phyloP scores from a whole-genome alignment of 2,888 invertebrate species.

The Mythimna loreyi region DNA sequence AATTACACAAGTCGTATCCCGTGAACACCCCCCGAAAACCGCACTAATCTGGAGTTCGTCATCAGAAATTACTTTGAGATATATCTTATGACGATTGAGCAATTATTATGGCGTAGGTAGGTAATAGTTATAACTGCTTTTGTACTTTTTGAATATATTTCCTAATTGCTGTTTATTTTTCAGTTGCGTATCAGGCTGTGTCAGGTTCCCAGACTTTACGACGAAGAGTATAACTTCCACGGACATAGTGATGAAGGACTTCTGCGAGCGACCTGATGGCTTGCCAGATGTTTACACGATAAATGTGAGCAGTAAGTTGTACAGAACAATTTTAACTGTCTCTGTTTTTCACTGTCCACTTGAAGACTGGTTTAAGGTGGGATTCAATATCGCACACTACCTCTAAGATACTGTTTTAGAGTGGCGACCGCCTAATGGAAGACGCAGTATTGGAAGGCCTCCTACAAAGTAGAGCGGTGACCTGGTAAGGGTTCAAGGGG shows the following conservation, averaged over 20 bases:
- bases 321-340: not conserved
- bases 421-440: no score
- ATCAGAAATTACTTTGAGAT: no score
- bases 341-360: not conserved
- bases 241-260: conserved; percentile 86
- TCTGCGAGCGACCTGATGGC: conserved; percentile 80
- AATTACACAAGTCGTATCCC: no score
- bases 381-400: no score
- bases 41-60: no score
- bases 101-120: not conserved
- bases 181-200: conserved; percentile 90
- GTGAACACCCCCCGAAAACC: no score
- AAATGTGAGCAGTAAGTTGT: conserved; percentile 86
- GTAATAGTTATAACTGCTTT: not conserved
- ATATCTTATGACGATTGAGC: not conserved
- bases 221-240: conserved; percentile 82
- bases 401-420: no score
- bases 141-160: not conserved
- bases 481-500: no score
- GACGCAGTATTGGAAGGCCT: no score
- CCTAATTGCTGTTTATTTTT: conserved; percentile 9
- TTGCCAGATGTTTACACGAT: conserved; percentile 87
- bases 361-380: no score
- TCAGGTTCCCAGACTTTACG: conserved; percentile 84
- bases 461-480: no score